Conservation (phyloP, 1,140 invertebrate genomes). For the Glossosoma conforme region DNA sequence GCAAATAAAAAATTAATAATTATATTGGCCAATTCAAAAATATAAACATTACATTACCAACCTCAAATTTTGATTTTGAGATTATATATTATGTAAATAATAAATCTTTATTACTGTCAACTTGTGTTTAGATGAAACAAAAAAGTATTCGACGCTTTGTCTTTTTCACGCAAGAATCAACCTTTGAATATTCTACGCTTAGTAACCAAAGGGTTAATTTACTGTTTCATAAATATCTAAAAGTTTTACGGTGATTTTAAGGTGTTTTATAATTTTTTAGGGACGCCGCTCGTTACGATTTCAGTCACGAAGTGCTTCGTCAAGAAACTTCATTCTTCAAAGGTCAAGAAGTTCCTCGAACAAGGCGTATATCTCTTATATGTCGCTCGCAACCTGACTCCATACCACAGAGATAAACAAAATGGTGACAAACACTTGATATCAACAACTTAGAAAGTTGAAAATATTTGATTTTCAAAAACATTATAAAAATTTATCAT, state of each 20-base stretch:
- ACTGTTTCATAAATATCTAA: conserved; percentile 4
- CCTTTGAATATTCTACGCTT: too few species aligned
- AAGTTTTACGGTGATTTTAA: conserved; percentile 9
- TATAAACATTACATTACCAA: too few species aligned
- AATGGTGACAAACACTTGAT: background rate
- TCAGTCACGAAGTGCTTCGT: conserved; percentile 86
- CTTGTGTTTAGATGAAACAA: too few species aligned
- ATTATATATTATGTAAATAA: too few species aligned
- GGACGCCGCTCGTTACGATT: conserved; percentile 77
- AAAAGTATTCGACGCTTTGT: too few species aligned
- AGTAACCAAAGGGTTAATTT: too few species aligned
- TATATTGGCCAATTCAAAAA: too few species aligned
- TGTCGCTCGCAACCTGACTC: conserved; percentile 73
- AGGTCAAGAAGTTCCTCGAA: conserved; percentile 56
- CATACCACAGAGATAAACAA: background rate
- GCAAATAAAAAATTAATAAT: too few species aligned
- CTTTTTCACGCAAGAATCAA: too few species aligned
- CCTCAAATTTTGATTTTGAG: too few species aligned
- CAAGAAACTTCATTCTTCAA: conserved; percentile 73
- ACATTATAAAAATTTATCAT: background rate
- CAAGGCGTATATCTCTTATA: conserved; percentile 84
- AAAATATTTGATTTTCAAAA: background rate
- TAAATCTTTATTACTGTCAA: too few species aligned
- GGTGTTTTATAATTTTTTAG: conserved; percentile 48
- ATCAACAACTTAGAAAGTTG: background rate